Evolutionary conservation across 1,140 invertebrate species (phyloP).

Genomic region (Leptoteleia sp.): DNA sequence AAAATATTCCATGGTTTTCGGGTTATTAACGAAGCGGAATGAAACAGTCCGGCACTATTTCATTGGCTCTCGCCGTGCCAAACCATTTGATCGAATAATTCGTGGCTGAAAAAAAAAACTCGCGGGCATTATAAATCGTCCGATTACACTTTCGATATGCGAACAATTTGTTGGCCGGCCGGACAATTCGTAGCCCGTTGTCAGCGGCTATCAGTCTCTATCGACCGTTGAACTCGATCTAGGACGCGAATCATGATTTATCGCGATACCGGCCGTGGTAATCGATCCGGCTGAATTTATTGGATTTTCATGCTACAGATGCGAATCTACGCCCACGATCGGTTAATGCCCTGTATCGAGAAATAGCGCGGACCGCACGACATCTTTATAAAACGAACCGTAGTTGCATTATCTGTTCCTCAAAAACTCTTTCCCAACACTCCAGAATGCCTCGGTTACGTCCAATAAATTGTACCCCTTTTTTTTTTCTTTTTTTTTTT

Average conservation of each 20-base stretch:
- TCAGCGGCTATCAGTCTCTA: constrained; percentile 58
- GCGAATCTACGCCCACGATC: constrained; percentile 66
- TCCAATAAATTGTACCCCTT: constrained; percentile 39
- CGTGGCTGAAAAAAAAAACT: background rate
- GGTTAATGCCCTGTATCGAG: constrained; percentile 59
- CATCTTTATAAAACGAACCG: constrained; percentile 49
- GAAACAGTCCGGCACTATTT: no score
- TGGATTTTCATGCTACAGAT: constrained; percentile 68
- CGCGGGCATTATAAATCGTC: background rate
- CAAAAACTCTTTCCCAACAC: constrained; percentile 55
- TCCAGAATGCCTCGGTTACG: constrained; percentile 16
- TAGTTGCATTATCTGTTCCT: constrained; percentile 32
- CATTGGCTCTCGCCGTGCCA: no score
- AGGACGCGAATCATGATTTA: constrained; percentile 66
- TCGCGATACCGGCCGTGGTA: constrained; percentile 69
- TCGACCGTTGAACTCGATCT: constrained; percentile 65
- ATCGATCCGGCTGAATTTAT: constrained; percentile 68
- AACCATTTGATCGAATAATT: no score
- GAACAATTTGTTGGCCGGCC: constrained; percentile 40
- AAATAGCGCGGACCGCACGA: constrained; percentile 36
- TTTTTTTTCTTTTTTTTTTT: no score
- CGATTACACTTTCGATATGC: constrained; percentile 1
- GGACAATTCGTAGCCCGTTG: constrained; percentile 40
- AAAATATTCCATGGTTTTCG: no score
- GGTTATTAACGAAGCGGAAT: no score